Evolutionary conservation across 2,888 invertebrate genomes (phyloP).

Genomic region (Hoplodrina blanda): DNA sequence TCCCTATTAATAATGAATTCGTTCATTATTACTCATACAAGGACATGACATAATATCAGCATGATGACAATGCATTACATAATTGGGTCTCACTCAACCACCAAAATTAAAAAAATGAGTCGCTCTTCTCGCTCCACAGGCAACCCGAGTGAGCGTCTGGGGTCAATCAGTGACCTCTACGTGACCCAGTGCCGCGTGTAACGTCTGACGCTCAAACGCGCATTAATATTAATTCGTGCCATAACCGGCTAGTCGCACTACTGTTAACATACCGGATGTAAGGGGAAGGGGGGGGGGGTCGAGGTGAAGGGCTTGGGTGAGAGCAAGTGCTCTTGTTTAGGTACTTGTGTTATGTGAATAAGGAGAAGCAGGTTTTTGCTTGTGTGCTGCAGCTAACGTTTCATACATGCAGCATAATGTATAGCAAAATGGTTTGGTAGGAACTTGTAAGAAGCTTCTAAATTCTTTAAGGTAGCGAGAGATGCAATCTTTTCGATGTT

Average conservation of each 20-base stretch:
- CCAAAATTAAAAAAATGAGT: conserved; percentile 18
- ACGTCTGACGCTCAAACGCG: conserved; percentile 42
- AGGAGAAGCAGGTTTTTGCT: neutral
- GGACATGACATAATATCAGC: neutral
- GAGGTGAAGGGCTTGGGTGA: neutral
- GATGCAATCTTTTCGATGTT: no score
- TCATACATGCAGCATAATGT: neutral
- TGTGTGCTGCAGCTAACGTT: neutral
- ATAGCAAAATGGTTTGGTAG: neutral
- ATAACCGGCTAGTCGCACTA: conserved; percentile 43
- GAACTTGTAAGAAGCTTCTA: neutral
- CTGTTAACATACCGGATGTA: conserved; percentile 52
- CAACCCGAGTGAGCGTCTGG: conserved; percentile 31
- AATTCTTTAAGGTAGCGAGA: neutral
- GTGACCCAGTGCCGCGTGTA: conserved; percentile 44
- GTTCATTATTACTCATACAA: neutral
- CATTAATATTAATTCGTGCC: conserved; percentile 62
- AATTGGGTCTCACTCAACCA: neutral
- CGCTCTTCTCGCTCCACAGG: conserved; percentile 22
- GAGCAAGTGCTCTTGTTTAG: conserved; percentile 17
- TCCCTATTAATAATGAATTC: neutral
- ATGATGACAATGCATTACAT: neutral
- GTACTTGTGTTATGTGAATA: conserved; percentile 5
- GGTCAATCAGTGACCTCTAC: conserved; percentile 55
- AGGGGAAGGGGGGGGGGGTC: neutral